A percentile compares a stretch with the other conserved stretches of the same genome.
phyloP scores from a whole-genome alignment of 1,140 invertebrate species.

The Hypsibius dujardini region DNA sequence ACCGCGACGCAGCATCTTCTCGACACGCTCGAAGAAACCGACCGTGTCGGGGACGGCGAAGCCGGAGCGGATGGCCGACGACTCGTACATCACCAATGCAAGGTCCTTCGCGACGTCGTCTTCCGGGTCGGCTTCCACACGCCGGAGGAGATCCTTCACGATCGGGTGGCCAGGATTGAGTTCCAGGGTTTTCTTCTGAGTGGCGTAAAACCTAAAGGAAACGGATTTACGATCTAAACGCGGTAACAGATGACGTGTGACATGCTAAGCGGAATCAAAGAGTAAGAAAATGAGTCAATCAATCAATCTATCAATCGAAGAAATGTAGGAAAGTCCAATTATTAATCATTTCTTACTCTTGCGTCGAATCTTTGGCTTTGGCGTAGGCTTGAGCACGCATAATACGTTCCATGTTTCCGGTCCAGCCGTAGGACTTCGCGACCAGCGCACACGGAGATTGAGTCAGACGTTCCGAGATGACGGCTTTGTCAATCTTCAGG shows the following conservation, averaged over 20 bases:
- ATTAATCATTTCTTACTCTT: constrained; percentile 37
- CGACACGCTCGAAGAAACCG: constrained; percentile 69
- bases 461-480: constrained; percentile 70
- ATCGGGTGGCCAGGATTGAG: constrained; percentile 93
- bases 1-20: constrained; percentile 60
- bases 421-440: constrained; percentile 92
- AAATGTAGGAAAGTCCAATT: too few relatives aligned
- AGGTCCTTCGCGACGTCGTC: constrained; percentile 67
- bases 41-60: constrained; percentile 68
- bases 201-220: constrained; percentile 57
- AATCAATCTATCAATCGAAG: constrained; percentile 21
- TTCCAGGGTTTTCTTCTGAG: constrained; percentile 92
- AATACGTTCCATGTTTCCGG: constrained; percentile 95
- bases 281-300: constrained; percentile 17
- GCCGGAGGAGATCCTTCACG: constrained; percentile 66
- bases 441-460: constrained; percentile 87
- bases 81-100: constrained; percentile 73
- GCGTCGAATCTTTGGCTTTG: constrained; percentile 76
- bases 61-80: constrained; percentile 73
- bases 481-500: constrained; percentile 51
- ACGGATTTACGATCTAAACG: constrained; percentile 22
- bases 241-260: background rate
- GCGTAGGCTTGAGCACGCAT: constrained; percentile 91
- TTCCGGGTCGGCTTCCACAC: constrained; percentile 53
- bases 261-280: background rate